Percentiles rank a stretch among this genome's conserved stretches.
These are phyloP conservation scores for Oplegnathus fasciatus DNA, from an alignment of 2,113 vertebrate species.

Conservation along the genomic window DNA sequence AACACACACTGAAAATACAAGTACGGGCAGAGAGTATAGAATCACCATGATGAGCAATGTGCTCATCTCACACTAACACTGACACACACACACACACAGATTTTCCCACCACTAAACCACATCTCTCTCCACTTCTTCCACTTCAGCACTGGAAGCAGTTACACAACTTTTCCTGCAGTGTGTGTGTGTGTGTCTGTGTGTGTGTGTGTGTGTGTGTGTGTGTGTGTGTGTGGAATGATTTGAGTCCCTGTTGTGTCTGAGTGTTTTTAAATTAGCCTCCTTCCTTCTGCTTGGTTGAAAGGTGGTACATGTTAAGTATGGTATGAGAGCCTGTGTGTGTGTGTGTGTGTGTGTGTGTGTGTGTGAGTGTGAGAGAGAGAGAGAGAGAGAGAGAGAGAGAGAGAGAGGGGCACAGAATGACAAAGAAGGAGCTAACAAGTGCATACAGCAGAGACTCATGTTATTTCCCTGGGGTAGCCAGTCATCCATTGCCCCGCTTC, in stretches of 20 bases:
- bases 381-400: too few relatives aligned
- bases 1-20: slow-evolving; percentile 3
- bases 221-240: neutral
- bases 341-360: slow-evolving; percentile 19
- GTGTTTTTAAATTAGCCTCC: slow-evolving; percentile 28
- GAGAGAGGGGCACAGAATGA: neutral
- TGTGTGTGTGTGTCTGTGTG: neutral
- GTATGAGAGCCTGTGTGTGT: slow-evolving; percentile 14
- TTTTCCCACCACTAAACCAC: slow-evolving; percentile 1
- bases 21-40: neutral
- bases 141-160: slow-evolving; percentile 27
- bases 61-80: neutral
- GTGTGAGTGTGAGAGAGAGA: neutral
- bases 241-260: slow-evolving; percentile 27
- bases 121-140: neutral
- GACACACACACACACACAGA: neutral
- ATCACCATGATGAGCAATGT: neutral
- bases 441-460: neutral
- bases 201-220: neutral
- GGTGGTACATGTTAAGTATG: slow-evolving; percentile 8
- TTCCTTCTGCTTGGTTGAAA: slow-evolving; percentile 18
- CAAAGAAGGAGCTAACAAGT: neutral
- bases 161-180: neutral
- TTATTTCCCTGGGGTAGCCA: slow-evolving; percentile 21
- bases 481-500: neutral